Percentiles rank a stretch among this genome's conserved stretches.
phyloP scores from a whole-genome alignment of 1,140 invertebrate genomes.

The Eurosta solidaginis region DNA sequence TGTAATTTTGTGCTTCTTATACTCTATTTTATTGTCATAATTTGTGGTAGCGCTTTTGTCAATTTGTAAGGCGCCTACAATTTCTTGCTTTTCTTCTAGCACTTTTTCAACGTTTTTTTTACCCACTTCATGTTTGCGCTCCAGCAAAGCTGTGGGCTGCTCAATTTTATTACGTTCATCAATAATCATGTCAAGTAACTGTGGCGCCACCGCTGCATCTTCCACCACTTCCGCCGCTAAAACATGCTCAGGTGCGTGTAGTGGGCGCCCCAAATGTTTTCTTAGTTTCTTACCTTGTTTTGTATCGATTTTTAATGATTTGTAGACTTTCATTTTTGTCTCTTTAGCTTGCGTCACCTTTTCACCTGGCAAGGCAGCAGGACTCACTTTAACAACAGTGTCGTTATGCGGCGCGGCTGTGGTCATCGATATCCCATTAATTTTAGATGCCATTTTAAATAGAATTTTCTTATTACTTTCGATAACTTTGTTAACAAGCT shows the following conservation, averaged over 20 bases:
- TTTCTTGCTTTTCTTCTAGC: not conserved
- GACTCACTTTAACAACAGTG: not conserved
- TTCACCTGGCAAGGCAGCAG: not conserved
- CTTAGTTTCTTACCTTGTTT: not conserved
- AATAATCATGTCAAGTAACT: conserved; percentile 43
- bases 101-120: not conserved
- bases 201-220: not conserved
- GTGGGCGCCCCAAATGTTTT: not conserved
- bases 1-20: not conserved
- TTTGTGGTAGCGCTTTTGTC: not conserved
- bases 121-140: not conserved
- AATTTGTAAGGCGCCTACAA: not conserved
- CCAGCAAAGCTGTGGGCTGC: conserved; percentile 31
- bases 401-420: not conserved
- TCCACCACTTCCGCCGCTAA: not conserved
- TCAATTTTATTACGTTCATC: conserved; percentile 58
- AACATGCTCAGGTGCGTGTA: not conserved
- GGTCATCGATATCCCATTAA: conserved; percentile 23
- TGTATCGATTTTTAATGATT: conserved; percentile 56
- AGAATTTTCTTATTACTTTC: not conserved
- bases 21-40: conserved; percentile 31
- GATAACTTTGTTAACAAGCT: not conserved
- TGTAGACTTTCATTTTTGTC: conserved; percentile 45
- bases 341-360: not conserved
- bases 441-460: conserved; percentile 1